phyloP scores from a whole-genome alignment of 2,113 vertebrate species.

The Regulus satrapa region DNA sequence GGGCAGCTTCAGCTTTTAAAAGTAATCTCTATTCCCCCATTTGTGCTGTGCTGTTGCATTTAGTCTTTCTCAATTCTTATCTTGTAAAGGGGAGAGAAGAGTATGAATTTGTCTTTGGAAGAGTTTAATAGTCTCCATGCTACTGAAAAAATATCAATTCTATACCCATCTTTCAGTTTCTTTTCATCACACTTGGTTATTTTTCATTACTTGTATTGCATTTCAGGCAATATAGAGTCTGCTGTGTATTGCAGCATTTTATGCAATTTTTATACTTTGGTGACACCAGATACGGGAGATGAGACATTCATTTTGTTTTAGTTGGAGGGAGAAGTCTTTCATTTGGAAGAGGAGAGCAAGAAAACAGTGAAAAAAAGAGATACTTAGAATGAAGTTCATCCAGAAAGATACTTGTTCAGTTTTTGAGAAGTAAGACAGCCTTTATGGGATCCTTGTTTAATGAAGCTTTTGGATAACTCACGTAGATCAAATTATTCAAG shows the following conservation, averaged over 20 bases:
- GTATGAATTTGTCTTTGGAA: neutral
- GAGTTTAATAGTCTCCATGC: neutral
- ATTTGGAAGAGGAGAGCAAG: neutral
- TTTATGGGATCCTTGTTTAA: neutral
- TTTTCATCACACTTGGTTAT: neutral
- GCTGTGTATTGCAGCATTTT: neutral
- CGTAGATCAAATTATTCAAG: neutral
- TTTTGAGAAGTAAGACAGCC: neutral
- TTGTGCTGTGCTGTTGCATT: neutral
- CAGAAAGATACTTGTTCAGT: neutral
- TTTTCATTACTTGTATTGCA: neutral
- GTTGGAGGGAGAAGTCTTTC: neutral
- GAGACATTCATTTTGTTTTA: neutral
- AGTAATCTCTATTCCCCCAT: neutral
- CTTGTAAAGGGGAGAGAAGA: neutral
- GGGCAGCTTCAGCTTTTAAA: neutral
- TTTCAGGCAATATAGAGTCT: neutral
- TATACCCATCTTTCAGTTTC: neutral
- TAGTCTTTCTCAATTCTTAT: neutral
- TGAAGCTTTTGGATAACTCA: neutral
- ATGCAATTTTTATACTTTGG: neutral
- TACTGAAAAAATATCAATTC: neutral
- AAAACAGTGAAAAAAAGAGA: neutral
- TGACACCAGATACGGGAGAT: neutral
- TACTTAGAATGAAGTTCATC: neutral